Percentiles rank a stretch among this genome's conserved stretches.
Conservation (phyloP, 2,797 vertebrate species). For the Xiphophorus birchmanni region DNA sequence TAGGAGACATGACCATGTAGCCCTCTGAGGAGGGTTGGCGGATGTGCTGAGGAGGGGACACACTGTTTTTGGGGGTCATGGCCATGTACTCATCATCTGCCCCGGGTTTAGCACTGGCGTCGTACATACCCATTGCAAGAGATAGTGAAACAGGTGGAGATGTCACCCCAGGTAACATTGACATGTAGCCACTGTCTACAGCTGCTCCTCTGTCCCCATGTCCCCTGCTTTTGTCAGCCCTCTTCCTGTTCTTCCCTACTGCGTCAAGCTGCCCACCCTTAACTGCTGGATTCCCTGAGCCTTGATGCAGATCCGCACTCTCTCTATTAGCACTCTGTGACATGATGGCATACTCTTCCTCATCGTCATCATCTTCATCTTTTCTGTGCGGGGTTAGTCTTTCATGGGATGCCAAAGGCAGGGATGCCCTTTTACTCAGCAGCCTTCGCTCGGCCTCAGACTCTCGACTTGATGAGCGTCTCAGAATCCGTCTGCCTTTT, state of each 20-base stretch:
- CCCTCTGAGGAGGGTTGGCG: slow-evolving; percentile 74
- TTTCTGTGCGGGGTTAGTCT: slow-evolving; percentile 65
- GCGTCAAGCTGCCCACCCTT: slow-evolving; percentile 59
- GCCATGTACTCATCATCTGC: slow-evolving; percentile 84
- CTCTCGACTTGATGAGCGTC: slow-evolving; percentile 79
- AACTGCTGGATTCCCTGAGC: slow-evolving; percentile 49
- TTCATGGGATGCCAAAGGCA: slow-evolving; percentile 78
- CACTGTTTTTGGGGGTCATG: slow-evolving; percentile 82
- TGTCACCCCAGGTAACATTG: slow-evolving; percentile 84
- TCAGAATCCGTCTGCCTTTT: slow-evolving; percentile 79
- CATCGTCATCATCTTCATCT: slow-evolving; percentile 81
- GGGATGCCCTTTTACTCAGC: slow-evolving; percentile 82
- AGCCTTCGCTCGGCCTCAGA: slow-evolving; percentile 80
- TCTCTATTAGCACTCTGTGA: slow-evolving; percentile 74
- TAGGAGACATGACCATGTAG: slow-evolving; percentile 87
- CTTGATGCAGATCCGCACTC: slow-evolving; percentile 61
- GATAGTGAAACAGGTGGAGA: slow-evolving; percentile 79
- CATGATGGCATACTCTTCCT: slow-evolving; percentile 86
- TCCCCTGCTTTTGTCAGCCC: slow-evolving; percentile 52
- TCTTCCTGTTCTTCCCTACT: slow-evolving; percentile 66
- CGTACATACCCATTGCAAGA: slow-evolving; percentile 74
- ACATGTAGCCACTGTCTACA: slow-evolving; percentile 82
- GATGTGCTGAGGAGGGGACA: slow-evolving; percentile 83
- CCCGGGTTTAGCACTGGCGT: slow-evolving; percentile 65
- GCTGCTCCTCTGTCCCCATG: slow-evolving; percentile 48